A percentile compares a stretch with the other conserved stretches of the same genome.
These are phyloP conservation scores for Galerucella pusilla DNA, from an alignment of 2,888 invertebrate species.

Conservation along the genomic window DNA sequence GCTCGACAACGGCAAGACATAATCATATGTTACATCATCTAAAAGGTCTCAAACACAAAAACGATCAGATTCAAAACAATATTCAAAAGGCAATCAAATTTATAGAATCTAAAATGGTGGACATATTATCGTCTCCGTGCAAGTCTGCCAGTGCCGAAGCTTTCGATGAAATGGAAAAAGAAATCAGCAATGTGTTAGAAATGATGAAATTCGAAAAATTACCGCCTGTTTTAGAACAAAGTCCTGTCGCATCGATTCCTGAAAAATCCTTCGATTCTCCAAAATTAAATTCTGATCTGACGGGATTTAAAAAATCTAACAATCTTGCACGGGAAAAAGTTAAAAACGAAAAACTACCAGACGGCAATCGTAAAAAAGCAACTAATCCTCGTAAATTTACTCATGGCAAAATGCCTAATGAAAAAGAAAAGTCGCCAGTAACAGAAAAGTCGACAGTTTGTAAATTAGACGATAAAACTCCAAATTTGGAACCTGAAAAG, in stretches of 20 bases:
- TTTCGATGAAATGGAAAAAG: conserved; percentile 55
- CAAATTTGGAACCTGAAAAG: background rate
- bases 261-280: background rate
- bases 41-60: conserved; percentile 48
- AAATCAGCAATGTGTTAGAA: conserved; percentile 54
- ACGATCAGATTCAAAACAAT: conserved; percentile 53
- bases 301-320: background rate
- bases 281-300: too few species aligned
- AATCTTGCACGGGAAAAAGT: background rate
- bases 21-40: conserved; percentile 47
- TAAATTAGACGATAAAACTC: background rate
- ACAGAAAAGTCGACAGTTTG: background rate
- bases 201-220: conserved; percentile 47
- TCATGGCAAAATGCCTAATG: background rate
- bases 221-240: background rate
- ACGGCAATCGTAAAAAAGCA: background rate
- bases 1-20: conserved; percentile 17
- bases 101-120: conserved; percentile 57
- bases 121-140: conserved; percentile 45
- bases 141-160: conserved; percentile 48
- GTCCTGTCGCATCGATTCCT: background rate
- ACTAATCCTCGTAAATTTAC: background rate
- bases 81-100: conserved; percentile 56
- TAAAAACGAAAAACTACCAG: background rate
- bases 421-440: background rate